phyloP scores from a whole-genome alignment of 92 coral and sea anemone species.

The Palythoa grandiflora region DNA sequence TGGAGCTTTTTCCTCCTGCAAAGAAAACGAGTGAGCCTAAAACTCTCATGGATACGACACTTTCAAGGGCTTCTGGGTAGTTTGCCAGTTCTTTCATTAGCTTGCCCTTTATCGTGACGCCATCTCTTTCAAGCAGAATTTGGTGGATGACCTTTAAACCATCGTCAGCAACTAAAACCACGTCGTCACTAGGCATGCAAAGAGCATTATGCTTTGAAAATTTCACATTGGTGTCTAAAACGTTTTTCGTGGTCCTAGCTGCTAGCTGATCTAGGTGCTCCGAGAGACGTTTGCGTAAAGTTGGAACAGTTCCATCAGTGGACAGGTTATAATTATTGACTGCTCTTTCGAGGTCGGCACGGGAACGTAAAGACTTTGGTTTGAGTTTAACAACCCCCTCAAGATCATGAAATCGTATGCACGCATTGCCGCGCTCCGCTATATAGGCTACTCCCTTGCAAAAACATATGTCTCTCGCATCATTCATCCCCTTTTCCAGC shows the following conservation, averaged over 20 bases:
- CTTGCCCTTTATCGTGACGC: slow-evolving; percentile 39
- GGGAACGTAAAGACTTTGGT: neutral
- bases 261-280: neutral
- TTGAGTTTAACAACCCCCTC: neutral
- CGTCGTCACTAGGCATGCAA: slow-evolving; percentile 45
- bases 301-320: too few species aligned
- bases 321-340: neutral
- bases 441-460: neutral
- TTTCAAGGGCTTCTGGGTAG: neutral
- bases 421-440: neutral
- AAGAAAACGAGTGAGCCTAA: slow-evolving; percentile 15
- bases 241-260: neutral
- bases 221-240: neutral
- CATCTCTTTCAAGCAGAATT: slow-evolving; percentile 33
- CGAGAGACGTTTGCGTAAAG: neutral
- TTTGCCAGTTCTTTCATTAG: neutral
- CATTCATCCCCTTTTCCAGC: neutral
- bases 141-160: neutral
- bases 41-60: neutral
- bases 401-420: neutral
- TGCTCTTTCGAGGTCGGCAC: neutral
- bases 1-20: slow-evolving; percentile 42
- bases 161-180: slow-evolving; percentile 21
- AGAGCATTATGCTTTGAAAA: slow-evolving; percentile 23
- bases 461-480: neutral